phyloP scores from a whole-genome alignment of 2,797 vertebrate genomes.

The Enteromius mattozi region DNA sequence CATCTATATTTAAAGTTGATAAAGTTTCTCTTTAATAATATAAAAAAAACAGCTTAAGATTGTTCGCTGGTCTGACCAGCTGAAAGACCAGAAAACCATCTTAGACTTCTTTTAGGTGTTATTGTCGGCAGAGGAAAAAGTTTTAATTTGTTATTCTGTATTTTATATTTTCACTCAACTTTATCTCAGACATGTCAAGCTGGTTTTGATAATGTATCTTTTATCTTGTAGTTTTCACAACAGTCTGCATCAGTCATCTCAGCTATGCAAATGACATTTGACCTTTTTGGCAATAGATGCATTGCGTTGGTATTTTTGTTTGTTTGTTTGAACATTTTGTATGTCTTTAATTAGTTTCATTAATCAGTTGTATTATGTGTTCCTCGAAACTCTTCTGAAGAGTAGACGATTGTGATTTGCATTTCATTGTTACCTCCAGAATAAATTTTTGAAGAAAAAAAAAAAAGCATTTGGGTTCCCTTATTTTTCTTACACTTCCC shows the following conservation, averaged over 20 bases:
- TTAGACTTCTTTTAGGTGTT: neutral
- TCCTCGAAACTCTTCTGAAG: slow-evolving; percentile 3
- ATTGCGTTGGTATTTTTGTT: slow-evolving; percentile 21
- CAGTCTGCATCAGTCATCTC: neutral
- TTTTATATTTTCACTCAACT: slow-evolving; percentile 44
- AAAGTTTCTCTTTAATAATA: neutral
- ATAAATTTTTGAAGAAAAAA: slow-evolving; percentile 40
- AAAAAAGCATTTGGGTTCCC: neutral
- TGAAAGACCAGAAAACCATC: neutral
- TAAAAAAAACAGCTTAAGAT: neutral
- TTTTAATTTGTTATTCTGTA: slow-evolving; percentile 20
- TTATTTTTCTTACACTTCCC: neutral
- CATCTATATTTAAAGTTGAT: neutral
- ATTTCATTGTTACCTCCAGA: slow-evolving; percentile 25
- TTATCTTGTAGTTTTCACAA: slow-evolving; percentile 46
- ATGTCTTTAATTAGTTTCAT: slow-evolving; percentile 28
- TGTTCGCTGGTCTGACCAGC: slow-evolving; percentile 14
- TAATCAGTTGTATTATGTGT: slow-evolving; percentile 23
- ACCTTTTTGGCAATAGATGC: slow-evolving; percentile 45
- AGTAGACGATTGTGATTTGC: slow-evolving; percentile 18
- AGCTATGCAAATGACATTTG: slow-evolving; percentile 51
- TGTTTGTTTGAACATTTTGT: slow-evolving; percentile 24
- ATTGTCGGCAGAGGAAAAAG: slow-evolving; percentile 18
- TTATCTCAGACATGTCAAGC: slow-evolving; percentile 46
- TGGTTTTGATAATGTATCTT: slow-evolving; percentile 48